Evolutionary conservation across 2,113 vertebrate species (phyloP).

Genomic region (Tachycineta bicolor): DNA sequence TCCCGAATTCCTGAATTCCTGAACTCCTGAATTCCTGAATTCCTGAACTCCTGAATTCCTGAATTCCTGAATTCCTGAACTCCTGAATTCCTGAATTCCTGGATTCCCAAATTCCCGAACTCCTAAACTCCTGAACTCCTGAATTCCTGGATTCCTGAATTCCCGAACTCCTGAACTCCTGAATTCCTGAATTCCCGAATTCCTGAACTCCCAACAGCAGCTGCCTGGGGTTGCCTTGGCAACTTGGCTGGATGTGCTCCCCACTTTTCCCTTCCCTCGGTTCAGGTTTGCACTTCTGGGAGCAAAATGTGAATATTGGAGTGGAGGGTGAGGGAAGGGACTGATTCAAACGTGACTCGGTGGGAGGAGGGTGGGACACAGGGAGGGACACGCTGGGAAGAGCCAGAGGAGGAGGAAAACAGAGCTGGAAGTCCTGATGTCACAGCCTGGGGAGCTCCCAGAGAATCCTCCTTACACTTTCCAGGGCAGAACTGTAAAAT

Average conservation of each 20-base stretch:
- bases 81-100: too few species aligned
- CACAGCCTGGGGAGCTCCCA: background rate
- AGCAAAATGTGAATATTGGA: rapidly evolving
- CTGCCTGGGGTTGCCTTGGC: background rate
- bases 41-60: too few species aligned
- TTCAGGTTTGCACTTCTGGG: background rate
- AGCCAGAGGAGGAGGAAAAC: background rate
- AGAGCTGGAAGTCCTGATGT: background rate
- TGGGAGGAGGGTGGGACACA: rapidly evolving
- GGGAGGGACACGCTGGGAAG: rapidly evolving
- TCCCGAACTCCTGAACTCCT: background rate
- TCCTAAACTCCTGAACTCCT: background rate
- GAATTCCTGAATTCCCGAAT: background rate
- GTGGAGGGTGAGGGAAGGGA: background rate
- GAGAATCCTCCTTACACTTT: background rate
- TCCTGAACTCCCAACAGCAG: background rate
- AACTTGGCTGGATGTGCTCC: background rate
- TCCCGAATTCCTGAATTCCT: too few species aligned
- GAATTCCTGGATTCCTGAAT: background rate
- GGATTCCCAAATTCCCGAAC: background rate
- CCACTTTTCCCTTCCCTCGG: rapidly evolving
- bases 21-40: too few species aligned
- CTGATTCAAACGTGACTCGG: rapidly evolving
- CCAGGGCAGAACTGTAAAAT: background rate
- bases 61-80: too few species aligned